Evolutionary conservation across 2,888 invertebrate species (phyloP).

Genomic region (Brachynemurus nebulosus): DNA sequence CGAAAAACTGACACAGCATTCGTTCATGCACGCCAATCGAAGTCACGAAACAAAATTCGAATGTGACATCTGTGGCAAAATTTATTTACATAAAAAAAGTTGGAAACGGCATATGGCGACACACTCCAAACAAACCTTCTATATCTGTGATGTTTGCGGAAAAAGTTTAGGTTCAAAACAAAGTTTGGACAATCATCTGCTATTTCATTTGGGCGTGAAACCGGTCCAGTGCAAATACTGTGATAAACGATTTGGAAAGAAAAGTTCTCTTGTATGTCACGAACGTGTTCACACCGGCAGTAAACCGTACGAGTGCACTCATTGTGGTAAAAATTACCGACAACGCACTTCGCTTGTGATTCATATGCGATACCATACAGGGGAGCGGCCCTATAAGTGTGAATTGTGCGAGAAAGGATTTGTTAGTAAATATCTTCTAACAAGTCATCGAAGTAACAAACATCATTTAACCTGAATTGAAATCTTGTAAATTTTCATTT

Average conservation of each 20-base stretch:
- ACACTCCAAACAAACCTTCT: slow-evolving; percentile 6
- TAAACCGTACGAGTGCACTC: slow-evolving; percentile 37
- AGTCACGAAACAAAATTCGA: slow-evolving; percentile 31
- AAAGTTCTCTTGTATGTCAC: slow-evolving; percentile 33
- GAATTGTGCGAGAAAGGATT: slow-evolving; percentile 40
- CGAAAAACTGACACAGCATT: slow-evolving; percentile 8
- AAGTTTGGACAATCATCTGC: slow-evolving; percentile 4
- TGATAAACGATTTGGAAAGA: slow-evolving; percentile 26
- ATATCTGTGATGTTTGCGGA: slow-evolving; percentile 11
- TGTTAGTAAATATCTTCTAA: slow-evolving; percentile 39
- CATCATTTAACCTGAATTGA: slow-evolving; percentile 21
- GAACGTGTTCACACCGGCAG: slow-evolving; percentile 38
- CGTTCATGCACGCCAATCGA: slow-evolving; percentile 32
- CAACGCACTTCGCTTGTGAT: slow-evolving; percentile 35
- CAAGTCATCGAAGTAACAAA: slow-evolving; percentile 36
- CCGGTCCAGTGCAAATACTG: slow-evolving; percentile 10
- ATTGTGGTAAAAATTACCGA: slow-evolving; percentile 40
- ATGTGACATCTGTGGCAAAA: slow-evolving; percentile 25
- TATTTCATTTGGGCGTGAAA: slow-evolving; percentile 5
- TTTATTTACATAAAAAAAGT: slow-evolving; percentile 18
- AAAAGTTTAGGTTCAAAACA: slow-evolving; percentile 9
- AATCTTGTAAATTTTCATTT: no score
- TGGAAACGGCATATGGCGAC: slow-evolving; percentile 7
- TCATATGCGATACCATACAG: slow-evolving; percentile 39
- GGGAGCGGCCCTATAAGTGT: slow-evolving; percentile 39